phyloP scores from a whole-genome alignment of 2,113 vertebrate genomes.

The Xenus cinereus region DNA sequence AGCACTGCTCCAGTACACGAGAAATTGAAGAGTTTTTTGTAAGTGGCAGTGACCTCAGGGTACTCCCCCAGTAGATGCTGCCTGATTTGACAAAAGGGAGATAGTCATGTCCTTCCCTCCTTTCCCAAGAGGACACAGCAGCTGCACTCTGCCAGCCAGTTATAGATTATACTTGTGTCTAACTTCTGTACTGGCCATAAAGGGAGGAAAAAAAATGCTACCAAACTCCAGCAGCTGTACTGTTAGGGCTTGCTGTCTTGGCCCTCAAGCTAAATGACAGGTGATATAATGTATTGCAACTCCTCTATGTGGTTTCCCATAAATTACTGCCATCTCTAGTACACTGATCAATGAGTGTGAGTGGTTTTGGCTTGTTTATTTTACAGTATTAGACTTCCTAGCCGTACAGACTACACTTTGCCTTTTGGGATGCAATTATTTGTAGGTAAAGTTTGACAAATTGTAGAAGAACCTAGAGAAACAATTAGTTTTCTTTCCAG shows the following conservation, averaged over 20 bases:
- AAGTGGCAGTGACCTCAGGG: not conserved
- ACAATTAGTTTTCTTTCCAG: not conserved
- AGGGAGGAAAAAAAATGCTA: not conserved
- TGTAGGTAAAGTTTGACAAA: not conserved
- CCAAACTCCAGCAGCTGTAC: not conserved
- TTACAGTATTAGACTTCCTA: not conserved
- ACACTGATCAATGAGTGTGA: not conserved
- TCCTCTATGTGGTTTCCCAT: not conserved
- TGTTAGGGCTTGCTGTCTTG: not conserved
- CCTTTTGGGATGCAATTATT: not conserved
- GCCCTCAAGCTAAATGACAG: not conserved
- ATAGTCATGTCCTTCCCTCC: not conserved
- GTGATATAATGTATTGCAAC: not conserved
- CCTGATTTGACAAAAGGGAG: not conserved
- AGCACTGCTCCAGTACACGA: not conserved
- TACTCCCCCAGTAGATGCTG: not conserved
- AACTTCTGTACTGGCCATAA: not conserved
- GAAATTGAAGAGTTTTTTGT: not conserved
- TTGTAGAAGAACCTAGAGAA: not conserved
- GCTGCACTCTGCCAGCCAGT: not conserved
- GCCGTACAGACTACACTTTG: not conserved
- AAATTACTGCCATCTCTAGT: not conserved
- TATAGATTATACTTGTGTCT: not conserved
- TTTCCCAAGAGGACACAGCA: not conserved
- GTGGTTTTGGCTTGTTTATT: not conserved